phyloP scores from a whole-genome alignment of 2,888 invertebrate species.

The Drosophila paucipuncta region DNA sequence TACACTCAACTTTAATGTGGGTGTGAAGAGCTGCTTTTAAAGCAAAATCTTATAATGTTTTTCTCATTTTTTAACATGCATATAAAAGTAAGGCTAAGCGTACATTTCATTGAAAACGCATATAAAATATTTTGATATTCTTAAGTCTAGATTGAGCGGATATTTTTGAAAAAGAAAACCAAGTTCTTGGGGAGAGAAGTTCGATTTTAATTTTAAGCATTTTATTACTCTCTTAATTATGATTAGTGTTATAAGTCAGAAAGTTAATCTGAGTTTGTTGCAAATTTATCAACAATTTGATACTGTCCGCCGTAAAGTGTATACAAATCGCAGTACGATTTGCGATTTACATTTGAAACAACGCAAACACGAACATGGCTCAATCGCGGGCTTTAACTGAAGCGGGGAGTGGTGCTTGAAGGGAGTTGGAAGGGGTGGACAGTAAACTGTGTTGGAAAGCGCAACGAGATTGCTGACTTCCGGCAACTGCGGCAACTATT shows the following conservation, averaged over 20 bases:
- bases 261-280: neutral
- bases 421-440: slow-evolving; percentile 1
- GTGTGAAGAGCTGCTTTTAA: neutral
- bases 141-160: neutral
- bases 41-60: neutral
- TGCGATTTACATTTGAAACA: slow-evolving; percentile 74
- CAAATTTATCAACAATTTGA: neutral
- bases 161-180: neutral
- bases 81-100: neutral
- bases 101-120: neutral
- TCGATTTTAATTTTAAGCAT: neutral
- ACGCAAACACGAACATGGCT: slow-evolving; percentile 68
- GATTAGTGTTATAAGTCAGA: neutral
- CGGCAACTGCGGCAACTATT: slow-evolving; percentile 50
- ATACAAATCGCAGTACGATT: slow-evolving; percentile 56
- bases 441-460: slow-evolving; percentile 51
- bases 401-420: neutral
- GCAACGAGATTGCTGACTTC: slow-evolving; percentile 74
- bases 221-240: neutral
- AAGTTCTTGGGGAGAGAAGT: neutral
- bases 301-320: neutral
- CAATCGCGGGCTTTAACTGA: slow-evolving; percentile 1
- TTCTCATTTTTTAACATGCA: neutral
- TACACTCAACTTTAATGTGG: slow-evolving; percentile 5
- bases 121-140: neutral